A percentile compares a stretch with the other conserved stretches of the same genome.
Evolutionary conservation across 1,140 invertebrate genomes (phyloP).

Genomic region (Panagrolaimus sp.): DNA sequence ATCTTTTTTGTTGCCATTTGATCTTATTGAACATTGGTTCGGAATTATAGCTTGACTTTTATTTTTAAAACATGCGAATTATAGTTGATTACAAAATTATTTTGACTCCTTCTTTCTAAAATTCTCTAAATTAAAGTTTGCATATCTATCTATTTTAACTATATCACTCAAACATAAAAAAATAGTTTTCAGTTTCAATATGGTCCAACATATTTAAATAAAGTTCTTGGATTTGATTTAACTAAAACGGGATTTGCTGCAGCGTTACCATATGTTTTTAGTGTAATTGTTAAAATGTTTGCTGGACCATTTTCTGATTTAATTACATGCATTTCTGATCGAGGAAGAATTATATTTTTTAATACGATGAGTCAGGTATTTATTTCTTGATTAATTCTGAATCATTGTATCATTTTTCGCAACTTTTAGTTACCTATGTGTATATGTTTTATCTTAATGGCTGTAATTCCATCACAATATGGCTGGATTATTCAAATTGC

Average conservation of each 20-base stretch:
- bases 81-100: no score
- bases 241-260: not conserved
- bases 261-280: not conserved
- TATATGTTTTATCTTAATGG: not conserved
- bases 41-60: no score
- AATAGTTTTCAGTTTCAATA: not conserved
- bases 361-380: slow-evolving; percentile 18
- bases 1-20: no score
- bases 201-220: not conserved
- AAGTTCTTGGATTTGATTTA: not conserved
- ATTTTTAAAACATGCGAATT: no score
- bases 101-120: no score
- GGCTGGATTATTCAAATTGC: slow-evolving; percentile 1
- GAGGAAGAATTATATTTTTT: not conserved
- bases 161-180: no score
- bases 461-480: not conserved
- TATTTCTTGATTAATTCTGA: no score
- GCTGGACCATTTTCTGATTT: not conserved
- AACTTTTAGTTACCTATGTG: slow-evolving; percentile 6
- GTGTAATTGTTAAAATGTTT: not conserved
- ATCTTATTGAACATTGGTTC: no score
- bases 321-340: not conserved
- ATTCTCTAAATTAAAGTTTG: no score
- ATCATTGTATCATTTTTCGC: no score
- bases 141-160: no score